These are phyloP conservation scores for Panzeria rudis DNA, from an alignment of 2,888 invertebrate genomes.

Conservation along the genomic window DNA sequence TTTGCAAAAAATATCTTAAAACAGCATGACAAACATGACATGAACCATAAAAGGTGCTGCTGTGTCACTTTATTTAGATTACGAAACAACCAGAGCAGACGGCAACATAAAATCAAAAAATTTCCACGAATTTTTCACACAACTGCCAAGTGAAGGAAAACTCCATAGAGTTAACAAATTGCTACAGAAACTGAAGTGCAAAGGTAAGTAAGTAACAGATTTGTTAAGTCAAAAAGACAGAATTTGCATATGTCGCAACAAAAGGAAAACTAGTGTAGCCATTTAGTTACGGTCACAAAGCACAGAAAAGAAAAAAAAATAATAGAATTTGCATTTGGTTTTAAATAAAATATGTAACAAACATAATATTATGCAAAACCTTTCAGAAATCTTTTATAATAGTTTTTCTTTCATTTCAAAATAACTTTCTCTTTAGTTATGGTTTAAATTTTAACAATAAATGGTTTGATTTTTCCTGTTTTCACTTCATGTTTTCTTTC, in stretches of 20 bases:
- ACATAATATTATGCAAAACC: conserved; percentile 52
- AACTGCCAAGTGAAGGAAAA: conserved; percentile 50
- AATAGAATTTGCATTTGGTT: conserved; percentile 60
- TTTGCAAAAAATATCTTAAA: conserved; percentile 49
- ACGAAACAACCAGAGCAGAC: conserved; percentile 44
- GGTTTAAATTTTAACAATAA: conserved; percentile 19
- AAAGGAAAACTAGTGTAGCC: conserved; percentile 21
- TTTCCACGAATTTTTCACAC: conserved; percentile 63
- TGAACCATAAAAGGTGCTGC: conserved; percentile 71
- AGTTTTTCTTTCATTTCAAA: background rate
- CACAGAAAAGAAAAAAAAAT: background rate
- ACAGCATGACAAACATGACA: conserved; percentile 72
- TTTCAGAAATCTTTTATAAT: conserved; percentile 28
- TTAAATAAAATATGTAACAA: conserved; percentile 52
- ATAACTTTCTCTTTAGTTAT: conserved; percentile 62
- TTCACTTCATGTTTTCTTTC: background rate
- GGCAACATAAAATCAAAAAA: conserved; percentile 40
- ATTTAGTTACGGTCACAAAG: conserved; percentile 53
- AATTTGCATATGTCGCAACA: conserved; percentile 60
- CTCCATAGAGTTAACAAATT: conserved; percentile 56
- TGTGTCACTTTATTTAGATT: conserved; percentile 70
- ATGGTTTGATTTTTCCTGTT: background rate
- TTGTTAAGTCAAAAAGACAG: conserved; percentile 40
- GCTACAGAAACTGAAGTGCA: conserved; percentile 35
- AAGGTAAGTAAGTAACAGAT: conserved; percentile 31